These are phyloP conservation scores for Hexactinellida sp. DNA, from an alignment of 37 sponge, comb jelly and placozoan genomes.

Conservation along the genomic window DNA sequence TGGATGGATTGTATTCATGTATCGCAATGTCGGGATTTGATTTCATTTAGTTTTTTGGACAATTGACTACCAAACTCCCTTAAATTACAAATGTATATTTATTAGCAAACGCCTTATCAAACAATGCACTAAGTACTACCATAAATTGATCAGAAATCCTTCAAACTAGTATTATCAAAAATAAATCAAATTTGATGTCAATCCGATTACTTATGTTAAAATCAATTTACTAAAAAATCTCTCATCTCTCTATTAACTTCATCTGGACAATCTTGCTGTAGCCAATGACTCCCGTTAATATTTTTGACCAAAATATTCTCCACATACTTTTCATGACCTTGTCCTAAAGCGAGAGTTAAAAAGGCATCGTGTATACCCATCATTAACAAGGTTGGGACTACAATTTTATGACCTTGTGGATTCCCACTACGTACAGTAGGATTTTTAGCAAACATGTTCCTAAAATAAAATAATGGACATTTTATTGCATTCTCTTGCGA, in stretches of 20 bases:
- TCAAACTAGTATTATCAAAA: too few species aligned
- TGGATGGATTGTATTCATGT: too few species aligned
- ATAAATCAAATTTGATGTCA: too few species aligned
- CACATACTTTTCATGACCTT: background rate
- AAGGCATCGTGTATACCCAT: background rate
- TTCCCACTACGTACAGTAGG: background rate
- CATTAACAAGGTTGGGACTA: background rate
- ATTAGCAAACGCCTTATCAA: too few species aligned
- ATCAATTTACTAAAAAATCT: slow-evolving; percentile 27
- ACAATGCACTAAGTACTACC: too few species aligned
- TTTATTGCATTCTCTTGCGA: background rate
- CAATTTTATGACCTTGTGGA: background rate
- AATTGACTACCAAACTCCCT: too few species aligned
- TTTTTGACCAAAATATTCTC: slow-evolving; percentile 10
- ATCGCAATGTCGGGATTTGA: too few species aligned
- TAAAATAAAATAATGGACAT: background rate
- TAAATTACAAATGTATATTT: too few species aligned
- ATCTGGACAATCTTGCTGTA: slow-evolving; percentile 55
- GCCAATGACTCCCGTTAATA: slow-evolving; percentile 66
- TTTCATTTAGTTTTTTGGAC: too few species aligned
- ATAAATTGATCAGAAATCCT: too few species aligned
- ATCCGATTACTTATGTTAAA: too few species aligned
- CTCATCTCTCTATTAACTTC: slow-evolving; percentile 48
- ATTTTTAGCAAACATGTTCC: background rate
- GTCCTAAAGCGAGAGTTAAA: background rate